phyloP scores from a whole-genome alignment of 2,797 vertebrate species.

The Garrulus glandarius region DNA sequence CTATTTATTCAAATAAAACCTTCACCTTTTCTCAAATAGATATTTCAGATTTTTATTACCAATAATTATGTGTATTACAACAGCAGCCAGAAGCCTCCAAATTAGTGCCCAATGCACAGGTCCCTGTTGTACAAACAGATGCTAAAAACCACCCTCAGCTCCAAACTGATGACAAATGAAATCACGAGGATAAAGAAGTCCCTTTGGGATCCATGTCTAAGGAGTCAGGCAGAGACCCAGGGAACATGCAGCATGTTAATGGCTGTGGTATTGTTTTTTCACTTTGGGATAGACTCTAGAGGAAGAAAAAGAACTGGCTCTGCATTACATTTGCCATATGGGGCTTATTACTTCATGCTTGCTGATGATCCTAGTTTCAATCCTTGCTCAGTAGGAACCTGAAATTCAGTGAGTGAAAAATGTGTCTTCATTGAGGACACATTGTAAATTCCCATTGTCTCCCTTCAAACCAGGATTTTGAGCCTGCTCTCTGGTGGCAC shows the following conservation, averaged over 20 bases:
- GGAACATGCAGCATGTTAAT: neutral
- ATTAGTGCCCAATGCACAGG: neutral
- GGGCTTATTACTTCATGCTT: neutral
- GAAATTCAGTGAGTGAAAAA: neutral
- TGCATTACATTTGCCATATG: neutral
- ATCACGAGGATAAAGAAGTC: neutral
- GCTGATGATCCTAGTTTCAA: neutral
- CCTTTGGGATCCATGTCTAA: neutral
- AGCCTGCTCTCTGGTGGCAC: neutral
- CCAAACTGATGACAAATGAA: neutral
- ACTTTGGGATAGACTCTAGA: neutral
- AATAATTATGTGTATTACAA: slow-evolving; percentile 15
- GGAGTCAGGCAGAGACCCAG: neutral
- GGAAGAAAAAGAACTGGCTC: neutral
- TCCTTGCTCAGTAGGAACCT: neutral
- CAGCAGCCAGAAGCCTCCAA: slow-evolving; percentile 38
- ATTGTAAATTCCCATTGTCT: neutral
- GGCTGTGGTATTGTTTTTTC: neutral
- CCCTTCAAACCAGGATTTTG: neutral
- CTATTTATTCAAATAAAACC: neutral
- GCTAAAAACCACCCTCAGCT: neutral
- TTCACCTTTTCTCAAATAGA: neutral
- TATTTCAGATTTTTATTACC: slow-evolving; percentile 27
- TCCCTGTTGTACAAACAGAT: neutral
- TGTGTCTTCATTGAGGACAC: neutral